Evolutionary conservation across 2,888 invertebrate species (phyloP).

Genomic region (Tinea pellionella): DNA sequence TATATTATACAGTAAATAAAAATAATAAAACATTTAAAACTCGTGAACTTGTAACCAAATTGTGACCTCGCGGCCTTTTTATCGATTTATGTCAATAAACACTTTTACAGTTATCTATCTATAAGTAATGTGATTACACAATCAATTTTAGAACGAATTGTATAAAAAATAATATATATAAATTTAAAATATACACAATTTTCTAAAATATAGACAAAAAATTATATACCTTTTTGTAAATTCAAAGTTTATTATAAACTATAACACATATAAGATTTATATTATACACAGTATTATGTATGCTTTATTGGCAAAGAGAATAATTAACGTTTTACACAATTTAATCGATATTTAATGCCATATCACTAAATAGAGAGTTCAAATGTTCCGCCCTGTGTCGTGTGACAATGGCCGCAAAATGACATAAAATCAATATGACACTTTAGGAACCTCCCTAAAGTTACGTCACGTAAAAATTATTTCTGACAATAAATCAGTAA

Average conservation of each 20-base stretch:
- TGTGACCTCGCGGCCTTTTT: not conserved
- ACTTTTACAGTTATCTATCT: not conserved
- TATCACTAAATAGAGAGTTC: slow-evolving; percentile 25
- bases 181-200: not conserved
- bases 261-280: not conserved
- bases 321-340: not conserved
- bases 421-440: slow-evolving; percentile 46
- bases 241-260: not conserved
- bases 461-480: not conserved
- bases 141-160: not conserved
- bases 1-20: not conserved
- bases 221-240: not conserved
- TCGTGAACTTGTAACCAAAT: not conserved
- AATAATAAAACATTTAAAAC: not conserved
- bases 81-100: slow-evolving; percentile 1
- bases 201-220: not conserved
- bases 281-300: not conserved
- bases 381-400: slow-evolving; percentile 55
- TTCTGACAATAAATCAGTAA: too few relatives aligned
- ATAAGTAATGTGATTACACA: slow-evolving; percentile 1
- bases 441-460: slow-evolving; percentile 12
- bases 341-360: not conserved
- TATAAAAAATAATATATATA: not conserved
- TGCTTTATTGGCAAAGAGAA: not conserved
- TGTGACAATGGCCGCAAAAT: slow-evolving; percentile 30